phyloP scores from a whole-genome alignment of 1,140 invertebrate species.

The Sinonovacula constricta region DNA sequence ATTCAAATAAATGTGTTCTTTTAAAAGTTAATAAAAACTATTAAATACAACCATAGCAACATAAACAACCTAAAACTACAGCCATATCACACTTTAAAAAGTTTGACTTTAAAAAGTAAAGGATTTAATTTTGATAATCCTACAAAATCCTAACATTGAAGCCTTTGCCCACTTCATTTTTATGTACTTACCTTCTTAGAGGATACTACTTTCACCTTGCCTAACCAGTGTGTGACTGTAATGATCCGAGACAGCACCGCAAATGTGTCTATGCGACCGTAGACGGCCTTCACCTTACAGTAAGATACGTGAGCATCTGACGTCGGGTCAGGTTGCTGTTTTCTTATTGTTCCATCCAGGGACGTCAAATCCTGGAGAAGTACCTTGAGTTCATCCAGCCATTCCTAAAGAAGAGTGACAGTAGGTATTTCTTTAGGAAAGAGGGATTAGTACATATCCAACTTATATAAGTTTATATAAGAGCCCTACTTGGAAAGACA shows the following conservation, averaged over 20 bases:
- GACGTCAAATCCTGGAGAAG: slow-evolving; percentile 57
- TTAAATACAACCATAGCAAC: no score
- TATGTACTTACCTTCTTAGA: slow-evolving; percentile 51
- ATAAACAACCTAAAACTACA: no score
- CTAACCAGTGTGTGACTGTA: slow-evolving; percentile 57
- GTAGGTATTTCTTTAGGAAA: neutral
- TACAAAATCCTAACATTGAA: no score
- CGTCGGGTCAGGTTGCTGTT: slow-evolving; percentile 52
- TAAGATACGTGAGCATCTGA: slow-evolving; percentile 62
- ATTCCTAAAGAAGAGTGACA: slow-evolving; percentile 57
- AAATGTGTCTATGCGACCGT: slow-evolving; percentile 60
- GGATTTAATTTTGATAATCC: no score
- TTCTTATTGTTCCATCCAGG: slow-evolving; percentile 56
- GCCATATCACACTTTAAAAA: no score
- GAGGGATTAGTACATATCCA: no score
- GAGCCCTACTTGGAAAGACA: no score
- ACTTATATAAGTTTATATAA: no score
- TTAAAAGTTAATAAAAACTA: no score
- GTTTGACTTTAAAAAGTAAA: no score
- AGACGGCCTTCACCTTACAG: slow-evolving; percentile 65
- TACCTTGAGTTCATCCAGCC: slow-evolving; percentile 58
- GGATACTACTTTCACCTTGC: slow-evolving; percentile 52
- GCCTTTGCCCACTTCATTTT: no score
- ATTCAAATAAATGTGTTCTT: no score
- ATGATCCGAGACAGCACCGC: slow-evolving; percentile 42